Conservation (phyloP, 2,797 vertebrate genomes). For the Cynopterus sphinx region DNA sequence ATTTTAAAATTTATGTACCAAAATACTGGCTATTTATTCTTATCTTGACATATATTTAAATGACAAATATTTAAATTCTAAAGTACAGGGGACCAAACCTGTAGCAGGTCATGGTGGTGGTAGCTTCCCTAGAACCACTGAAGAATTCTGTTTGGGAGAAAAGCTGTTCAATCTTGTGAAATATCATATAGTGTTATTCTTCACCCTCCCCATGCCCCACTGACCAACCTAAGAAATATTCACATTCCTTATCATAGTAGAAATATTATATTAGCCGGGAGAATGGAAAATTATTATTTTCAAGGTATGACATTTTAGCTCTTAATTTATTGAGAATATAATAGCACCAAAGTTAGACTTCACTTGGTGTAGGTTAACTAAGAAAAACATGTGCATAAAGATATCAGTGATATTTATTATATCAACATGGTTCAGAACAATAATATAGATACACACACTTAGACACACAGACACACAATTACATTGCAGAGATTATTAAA, state of each 20-base stretch:
- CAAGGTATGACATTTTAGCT: neutral
- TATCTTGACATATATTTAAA: neutral
- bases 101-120: neutral
- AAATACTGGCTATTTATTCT: neutral
- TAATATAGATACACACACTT: neutral
- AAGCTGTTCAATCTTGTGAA: neutral
- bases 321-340: neutral
- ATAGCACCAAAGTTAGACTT: neutral
- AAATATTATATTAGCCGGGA: neutral
- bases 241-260: neutral
- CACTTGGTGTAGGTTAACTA: neutral
- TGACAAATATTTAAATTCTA: neutral
- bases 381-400: neutral
- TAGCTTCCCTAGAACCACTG: neutral
- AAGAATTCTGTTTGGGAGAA: neutral
- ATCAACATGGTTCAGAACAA: neutral
- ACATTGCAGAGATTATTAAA: neutral
- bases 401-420: neutral
- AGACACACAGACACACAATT: neutral
- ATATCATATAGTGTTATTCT: neutral
- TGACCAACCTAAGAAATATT: neutral
- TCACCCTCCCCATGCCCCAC: too few species aligned
- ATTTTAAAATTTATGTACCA: neutral
- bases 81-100: neutral
- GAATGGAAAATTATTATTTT: neutral